phyloP scores from a whole-genome alignment of 2,797 vertebrate species.

The Sciurus carolinensis region DNA sequence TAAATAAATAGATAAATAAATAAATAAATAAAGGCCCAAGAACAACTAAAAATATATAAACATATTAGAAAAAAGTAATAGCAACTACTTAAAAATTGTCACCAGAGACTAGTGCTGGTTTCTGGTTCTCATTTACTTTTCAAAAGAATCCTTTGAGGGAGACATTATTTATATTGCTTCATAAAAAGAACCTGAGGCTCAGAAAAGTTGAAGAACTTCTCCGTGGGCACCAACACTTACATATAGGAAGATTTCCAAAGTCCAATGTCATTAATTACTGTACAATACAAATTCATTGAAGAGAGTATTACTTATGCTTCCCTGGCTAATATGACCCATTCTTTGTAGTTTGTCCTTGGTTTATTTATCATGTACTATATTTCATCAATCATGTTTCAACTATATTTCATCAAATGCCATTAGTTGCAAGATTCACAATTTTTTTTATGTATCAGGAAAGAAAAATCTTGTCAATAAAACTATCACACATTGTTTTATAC shows the following conservation, averaged over 20 bases:
- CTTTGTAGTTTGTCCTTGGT: constrained; percentile 2
- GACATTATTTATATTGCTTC: constrained; percentile 23
- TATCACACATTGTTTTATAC: not conserved
- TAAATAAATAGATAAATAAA: too few relatives aligned
- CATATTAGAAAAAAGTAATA: not conserved
- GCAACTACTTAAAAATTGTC: not conserved
- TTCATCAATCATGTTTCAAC: not conserved
- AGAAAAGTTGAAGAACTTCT: constrained; percentile 36
- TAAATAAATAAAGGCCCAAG: too few relatives aligned
- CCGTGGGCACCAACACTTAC: not conserved
- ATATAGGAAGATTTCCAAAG: not conserved
- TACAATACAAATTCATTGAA: not conserved
- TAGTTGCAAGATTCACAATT: not conserved
- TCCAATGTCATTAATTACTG: not conserved
- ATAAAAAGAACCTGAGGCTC: not conserved
- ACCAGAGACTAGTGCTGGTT: not conserved
- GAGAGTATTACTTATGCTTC: not conserved
- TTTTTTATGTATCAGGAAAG: not conserved
- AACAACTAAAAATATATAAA: too few relatives aligned
- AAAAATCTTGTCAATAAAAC: not conserved
- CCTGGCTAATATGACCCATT: not conserved
- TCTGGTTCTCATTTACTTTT: not conserved
- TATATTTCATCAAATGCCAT: not conserved
- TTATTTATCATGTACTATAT: not conserved
- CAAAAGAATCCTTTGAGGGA: not conserved